Base-by-base conservation (phyloP, 2,888 invertebrate genomes). In the Dolomedes plantarius region DNA sequence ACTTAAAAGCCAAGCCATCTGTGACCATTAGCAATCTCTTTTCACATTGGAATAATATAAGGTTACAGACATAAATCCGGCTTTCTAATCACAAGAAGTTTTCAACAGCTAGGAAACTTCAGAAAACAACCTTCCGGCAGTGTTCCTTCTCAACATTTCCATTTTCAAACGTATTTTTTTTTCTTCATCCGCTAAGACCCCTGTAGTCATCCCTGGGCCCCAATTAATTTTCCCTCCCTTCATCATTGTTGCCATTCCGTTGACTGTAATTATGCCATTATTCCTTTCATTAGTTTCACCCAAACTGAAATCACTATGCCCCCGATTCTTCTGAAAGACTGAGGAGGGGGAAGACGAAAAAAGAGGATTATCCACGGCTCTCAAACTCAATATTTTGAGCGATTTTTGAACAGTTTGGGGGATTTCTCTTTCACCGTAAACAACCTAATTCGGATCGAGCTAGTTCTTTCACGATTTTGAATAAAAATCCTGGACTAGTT, bases 281-380 rank as follows among this genome's bases (percentile, higher is more conserved):
- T 56, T 56, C 56, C 56, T 56, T 56, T 56, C 56, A 56, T 56
- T 56, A 56, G 23, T 23, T 56, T 23, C 56, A 56, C 56, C 19
- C 56, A 5, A 56, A 56, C 23, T 23, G 56, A 23, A 23, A 56
- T 23, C 56, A 56, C 19, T 56, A 56, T 56, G 19, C 56, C 56
- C 56, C 23, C 23, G 23, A 56, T 56, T 56, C 41, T 16, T 13
- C 41, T n/a, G 16, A 16, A 46, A 46, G 41, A 46, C 16, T 46
- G 41, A 46, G 41, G 2, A 46, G 41, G 41, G 41, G 41, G 46
- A 13, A 16, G 36, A 46, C 46, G 16, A 2, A 46, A 46, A 16
- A 46, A 1, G 16, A 13, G 16, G 46, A 13, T 13, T 46, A 16
- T 9, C 36, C 11, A 5, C 5, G 5, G 11, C 36, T 36, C 11